phyloP scores from a whole-genome alignment of 2,113 vertebrate genomes.

The Perca fluviatilis region DNA sequence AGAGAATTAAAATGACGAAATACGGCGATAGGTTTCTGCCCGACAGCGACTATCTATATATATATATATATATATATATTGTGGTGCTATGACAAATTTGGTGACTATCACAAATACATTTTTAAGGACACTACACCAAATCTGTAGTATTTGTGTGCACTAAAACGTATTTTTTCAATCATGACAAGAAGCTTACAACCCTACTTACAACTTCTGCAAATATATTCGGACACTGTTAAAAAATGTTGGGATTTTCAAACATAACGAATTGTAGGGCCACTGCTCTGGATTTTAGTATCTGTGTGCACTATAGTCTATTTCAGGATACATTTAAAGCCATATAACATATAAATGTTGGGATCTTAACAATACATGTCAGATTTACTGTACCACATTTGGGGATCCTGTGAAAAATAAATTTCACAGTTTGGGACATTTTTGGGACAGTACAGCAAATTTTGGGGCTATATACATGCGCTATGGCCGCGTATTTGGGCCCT shows the following conservation, averaged over 20 bases:
- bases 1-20: too few relatives aligned
- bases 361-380: neutral
- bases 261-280: neutral
- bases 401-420: neutral
- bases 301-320: neutral
- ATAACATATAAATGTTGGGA: neutral
- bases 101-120: neutral
- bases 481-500: neutral
- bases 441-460: neutral
- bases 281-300: neutral
- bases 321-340: too few relatives aligned
- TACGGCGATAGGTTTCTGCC: too few relatives aligned
- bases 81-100: neutral
- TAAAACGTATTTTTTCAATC: neutral
- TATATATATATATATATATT: neutral
- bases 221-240: neutral
- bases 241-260: neutral
- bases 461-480: neutral
- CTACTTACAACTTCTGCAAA: neutral
- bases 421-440: neutral
- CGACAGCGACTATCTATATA: too few relatives aligned
- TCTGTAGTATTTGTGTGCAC: neutral
- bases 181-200: neutral
- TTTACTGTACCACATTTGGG: too few relatives aligned
- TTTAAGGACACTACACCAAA: neutral